Base-by-base conservation (phyloP, 2,797 vertebrate species). In the Phyllotis vaccarum region DNA sequence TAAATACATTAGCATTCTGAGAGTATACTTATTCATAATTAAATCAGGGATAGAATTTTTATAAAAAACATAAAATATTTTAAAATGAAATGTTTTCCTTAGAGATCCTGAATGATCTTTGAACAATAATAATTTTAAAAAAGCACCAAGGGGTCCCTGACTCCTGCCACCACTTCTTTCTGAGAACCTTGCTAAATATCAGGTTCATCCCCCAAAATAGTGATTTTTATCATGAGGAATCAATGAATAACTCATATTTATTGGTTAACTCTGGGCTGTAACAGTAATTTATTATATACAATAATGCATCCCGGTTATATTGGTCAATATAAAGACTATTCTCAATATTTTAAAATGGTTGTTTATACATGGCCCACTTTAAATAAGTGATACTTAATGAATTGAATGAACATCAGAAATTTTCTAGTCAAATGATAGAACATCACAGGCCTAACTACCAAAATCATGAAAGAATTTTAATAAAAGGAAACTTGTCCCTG, bases 11-110 rank as follows among this genome's bases (percentile, higher is more conserved):
- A 91, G n/a, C 75, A 79, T 74, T 86, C 76, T 93, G 75, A 91
- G 52, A 21, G 0, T 66, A 83, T 72, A 88, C 52, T 95, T 95
- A 88, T 90, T 96, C 92, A 96, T 94, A 81, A 93, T 10, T 31
- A n/a, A n/a, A n/a, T 91, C 91, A 93, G 70, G 8, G 22, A 54
- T 34, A 72, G 1, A 80, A 6, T 90, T 95, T 95, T 93, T 46
- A 93, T 83, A 43, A 90, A 96, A 91, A 82, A 68, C 16, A 78
- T 80, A 43, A 81, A 14, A 40, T 52, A 49, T 64, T 68, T 58
- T 86, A 76, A 83, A 85, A 46, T 46, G 22, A 5, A 86, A 93
- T 40, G 14, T 74, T 89, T 34, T 66, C 78, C 6, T 49, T 40
- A 34, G 8, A 93, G 2, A 82, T 78, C 78, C 34, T 85, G 31